These are phyloP conservation scores for Phrynosoma blainvillii DNA, from an alignment of 2,113 vertebrate species.

Conservation along the genomic window DNA sequence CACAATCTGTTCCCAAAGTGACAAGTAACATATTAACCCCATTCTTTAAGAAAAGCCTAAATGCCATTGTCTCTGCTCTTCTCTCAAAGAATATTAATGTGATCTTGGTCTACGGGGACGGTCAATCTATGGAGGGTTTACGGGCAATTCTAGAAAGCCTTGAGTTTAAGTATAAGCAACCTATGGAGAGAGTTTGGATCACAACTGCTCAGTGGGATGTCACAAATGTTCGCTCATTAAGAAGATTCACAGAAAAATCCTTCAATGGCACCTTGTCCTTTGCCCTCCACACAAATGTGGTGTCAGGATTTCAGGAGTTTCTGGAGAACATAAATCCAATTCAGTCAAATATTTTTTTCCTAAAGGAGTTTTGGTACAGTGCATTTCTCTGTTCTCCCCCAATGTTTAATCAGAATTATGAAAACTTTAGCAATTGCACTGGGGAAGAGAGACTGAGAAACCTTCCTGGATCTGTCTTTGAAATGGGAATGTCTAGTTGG, in stretches of 20 bases:
- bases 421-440: neutral
- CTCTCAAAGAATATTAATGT: neutral
- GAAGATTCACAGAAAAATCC: neutral
- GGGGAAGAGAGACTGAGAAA: neutral
- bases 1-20: neutral
- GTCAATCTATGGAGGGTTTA: neutral
- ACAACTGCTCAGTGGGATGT: neutral
- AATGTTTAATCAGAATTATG: rapidly evolving
- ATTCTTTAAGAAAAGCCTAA: rapidly evolving
- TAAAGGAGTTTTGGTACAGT: neutral
- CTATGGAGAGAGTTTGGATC: neutral
- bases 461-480: neutral
- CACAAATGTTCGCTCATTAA: rapidly evolving
- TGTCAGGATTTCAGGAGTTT: neutral
- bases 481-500: neutral
- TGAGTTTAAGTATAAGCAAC: neutral
- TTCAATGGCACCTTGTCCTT: neutral
- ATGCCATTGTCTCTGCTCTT: neutral
- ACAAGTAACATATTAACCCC: neutral
- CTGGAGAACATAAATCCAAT: neutral
- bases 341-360: neutral
- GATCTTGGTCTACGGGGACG: neutral
- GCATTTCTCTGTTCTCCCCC: neutral
- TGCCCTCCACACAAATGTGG: neutral
- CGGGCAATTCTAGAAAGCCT: neutral